Evolutionary conservation across 2,888 invertebrate genomes (phyloP).

Genomic region (Nineta flava): DNA sequence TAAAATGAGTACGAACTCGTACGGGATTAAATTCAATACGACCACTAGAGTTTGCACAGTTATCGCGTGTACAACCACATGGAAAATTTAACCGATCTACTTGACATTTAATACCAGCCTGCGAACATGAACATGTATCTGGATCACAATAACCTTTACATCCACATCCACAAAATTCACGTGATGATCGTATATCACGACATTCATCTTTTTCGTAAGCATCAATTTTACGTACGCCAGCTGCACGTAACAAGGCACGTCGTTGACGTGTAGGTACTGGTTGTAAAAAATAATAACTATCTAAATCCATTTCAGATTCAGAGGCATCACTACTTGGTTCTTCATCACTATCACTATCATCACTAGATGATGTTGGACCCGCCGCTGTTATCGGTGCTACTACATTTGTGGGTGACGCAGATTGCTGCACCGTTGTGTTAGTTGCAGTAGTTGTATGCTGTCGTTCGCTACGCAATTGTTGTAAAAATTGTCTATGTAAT

Average conservation of each 20-base stretch:
- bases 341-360: constrained; percentile 72
- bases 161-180: constrained; percentile 87
- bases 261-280: constrained; percentile 88
- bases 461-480: constrained; percentile 52
- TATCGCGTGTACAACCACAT: constrained; percentile 89
- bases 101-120: constrained; percentile 93
- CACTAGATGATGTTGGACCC: constrained; percentile 60
- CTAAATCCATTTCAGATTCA: constrained; percentile 73
- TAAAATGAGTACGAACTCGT: constrained; percentile 89
- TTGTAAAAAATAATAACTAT: constrained; percentile 79
- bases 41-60: constrained; percentile 83
- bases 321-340: constrained; percentile 68
- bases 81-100: constrained; percentile 93
- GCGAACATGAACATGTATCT: constrained; percentile 86
- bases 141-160: constrained; percentile 92
- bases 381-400: constrained; percentile 18
- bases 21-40: constrained; percentile 94
- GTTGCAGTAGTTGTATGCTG: constrained; percentile 24
- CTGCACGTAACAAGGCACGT: constrained; percentile 71
- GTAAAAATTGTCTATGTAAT: constrained; percentile 65
- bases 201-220: constrained; percentile 88
- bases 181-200: constrained; percentile 73
- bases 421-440: too few relatives aligned
- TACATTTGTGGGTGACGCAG: constrained; percentile 13
- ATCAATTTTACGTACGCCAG: constrained; percentile 89